Conservation (phyloP, 2,888 invertebrate species). For the Chromoteleia sp. region DNA sequence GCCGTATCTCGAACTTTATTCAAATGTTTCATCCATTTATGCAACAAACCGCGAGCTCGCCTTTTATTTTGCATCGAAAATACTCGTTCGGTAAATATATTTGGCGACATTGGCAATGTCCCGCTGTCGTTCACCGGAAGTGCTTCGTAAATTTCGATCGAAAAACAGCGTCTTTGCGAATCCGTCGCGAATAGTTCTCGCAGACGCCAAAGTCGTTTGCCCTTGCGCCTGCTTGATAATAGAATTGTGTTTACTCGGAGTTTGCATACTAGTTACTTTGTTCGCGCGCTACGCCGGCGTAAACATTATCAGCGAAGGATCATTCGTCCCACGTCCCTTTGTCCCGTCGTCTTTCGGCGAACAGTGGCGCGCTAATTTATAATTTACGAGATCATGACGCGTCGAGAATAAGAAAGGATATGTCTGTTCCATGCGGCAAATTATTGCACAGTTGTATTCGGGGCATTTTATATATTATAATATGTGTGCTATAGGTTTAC, state of each 20-base stretch:
- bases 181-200: conserved; percentile 50
- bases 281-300: conserved; percentile 78
- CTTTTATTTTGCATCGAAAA: conserved; percentile 65
- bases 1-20: conserved; percentile 52
- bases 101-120: conserved; percentile 72
- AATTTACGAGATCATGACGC: conserved; percentile 65
- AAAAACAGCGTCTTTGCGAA: conserved; percentile 57
- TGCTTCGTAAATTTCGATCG: conserved; percentile 69
- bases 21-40: conserved; percentile 69
- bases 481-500: no score
- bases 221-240: conserved; percentile 75
- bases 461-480: no score
- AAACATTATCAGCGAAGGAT: conserved; percentile 80
- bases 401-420: conserved; percentile 44
- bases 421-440: conserved; percentile 7
- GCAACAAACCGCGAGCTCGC: conserved; percentile 47
- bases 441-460: conserved; percentile 27
- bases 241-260: conserved; percentile 83
- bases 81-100: conserved; percentile 57
- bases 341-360: conserved; percentile 52
- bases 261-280: conserved; percentile 82
- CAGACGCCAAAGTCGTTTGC: conserved; percentile 36
- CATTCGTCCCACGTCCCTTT: conserved; percentile 75
- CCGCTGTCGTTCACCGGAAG: conserved; percentile 69
- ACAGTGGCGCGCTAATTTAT: conserved; percentile 67